Evolutionary conservation across 2,888 invertebrate species (phyloP).

Genomic region (Diploptera punctata): DNA sequence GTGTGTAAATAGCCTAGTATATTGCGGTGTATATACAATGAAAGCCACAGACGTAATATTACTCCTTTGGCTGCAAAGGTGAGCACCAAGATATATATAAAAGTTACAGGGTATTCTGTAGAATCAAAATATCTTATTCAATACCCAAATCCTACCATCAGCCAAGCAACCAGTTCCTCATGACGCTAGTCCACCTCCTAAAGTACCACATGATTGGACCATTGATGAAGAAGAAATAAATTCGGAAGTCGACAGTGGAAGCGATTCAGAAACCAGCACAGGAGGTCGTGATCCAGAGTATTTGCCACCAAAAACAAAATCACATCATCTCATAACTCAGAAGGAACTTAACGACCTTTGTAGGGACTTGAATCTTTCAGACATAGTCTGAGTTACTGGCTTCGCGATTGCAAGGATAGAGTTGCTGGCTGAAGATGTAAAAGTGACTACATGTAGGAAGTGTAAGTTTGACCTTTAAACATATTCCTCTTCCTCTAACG

Average conservation of each 20-base stretch:
- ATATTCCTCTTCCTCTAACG: neutral
- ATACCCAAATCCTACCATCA: neutral
- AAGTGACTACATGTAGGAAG: neutral
- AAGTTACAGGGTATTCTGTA: constrained; percentile 2
- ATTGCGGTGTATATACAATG: no score
- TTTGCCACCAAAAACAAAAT: neutral
- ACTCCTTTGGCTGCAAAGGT: neutral
- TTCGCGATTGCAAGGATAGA: neutral
- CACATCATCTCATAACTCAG: neutral
- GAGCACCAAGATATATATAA: neutral
- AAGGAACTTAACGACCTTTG: neutral
- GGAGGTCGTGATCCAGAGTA: neutral
- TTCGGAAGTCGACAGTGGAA: neutral
- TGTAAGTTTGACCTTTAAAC: neutral
- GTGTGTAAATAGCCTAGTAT: constrained; percentile 4
- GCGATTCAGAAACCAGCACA: neutral
- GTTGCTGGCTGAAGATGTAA: neutral
- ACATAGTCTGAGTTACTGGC: neutral
- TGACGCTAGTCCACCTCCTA: neutral
- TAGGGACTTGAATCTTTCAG: constrained; percentile 1
- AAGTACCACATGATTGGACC: neutral
- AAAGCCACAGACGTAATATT: neutral
- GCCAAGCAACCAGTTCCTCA: neutral
- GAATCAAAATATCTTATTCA: constrained; percentile 5
- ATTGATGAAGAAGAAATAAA: neutral